phyloP scores from a whole-genome alignment of 2,888 invertebrate genomes.

The Ecliptopera silaceata region DNA sequence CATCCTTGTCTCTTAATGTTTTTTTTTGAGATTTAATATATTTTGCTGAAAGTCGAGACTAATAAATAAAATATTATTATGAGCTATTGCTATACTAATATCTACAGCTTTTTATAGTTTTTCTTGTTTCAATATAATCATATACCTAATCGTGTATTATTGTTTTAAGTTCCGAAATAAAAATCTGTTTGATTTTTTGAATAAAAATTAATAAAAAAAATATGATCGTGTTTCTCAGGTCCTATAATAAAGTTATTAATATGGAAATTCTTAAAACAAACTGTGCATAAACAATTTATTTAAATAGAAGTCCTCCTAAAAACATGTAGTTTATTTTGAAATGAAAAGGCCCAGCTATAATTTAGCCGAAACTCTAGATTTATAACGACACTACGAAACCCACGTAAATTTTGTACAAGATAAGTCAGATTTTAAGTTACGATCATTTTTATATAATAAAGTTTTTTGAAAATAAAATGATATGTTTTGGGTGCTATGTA shows the following conservation, averaged over 20 bases:
- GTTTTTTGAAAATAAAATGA: background rate
- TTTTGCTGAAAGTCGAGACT: too few species aligned
- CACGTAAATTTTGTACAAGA: constrained; percentile 12
- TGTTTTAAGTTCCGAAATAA: too few species aligned
- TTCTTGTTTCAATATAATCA: too few species aligned
- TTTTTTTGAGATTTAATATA: too few species aligned
- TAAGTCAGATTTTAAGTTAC: constrained; percentile 4
- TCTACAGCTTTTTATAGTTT: too few species aligned
- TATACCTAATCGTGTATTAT: too few species aligned
- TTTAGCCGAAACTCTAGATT: constrained; percentile 15
- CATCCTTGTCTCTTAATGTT: too few species aligned
- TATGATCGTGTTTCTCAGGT: background rate
- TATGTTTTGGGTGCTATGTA: too few species aligned
- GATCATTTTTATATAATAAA: background rate
- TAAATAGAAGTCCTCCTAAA: background rate
- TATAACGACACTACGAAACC: constrained; percentile 14
- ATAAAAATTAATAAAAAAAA: too few species aligned
- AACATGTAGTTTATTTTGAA: background rate
- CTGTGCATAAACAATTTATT: background rate
- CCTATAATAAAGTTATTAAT: background rate
- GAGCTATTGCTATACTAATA: too few species aligned
- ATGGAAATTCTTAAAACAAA: background rate
- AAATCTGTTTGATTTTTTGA: background rate
- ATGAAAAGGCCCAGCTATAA: constrained; percentile 2
- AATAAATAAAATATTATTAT: too few species aligned